Conservation (phyloP, 2,113 vertebrate genomes). For the Apus apus region DNA sequence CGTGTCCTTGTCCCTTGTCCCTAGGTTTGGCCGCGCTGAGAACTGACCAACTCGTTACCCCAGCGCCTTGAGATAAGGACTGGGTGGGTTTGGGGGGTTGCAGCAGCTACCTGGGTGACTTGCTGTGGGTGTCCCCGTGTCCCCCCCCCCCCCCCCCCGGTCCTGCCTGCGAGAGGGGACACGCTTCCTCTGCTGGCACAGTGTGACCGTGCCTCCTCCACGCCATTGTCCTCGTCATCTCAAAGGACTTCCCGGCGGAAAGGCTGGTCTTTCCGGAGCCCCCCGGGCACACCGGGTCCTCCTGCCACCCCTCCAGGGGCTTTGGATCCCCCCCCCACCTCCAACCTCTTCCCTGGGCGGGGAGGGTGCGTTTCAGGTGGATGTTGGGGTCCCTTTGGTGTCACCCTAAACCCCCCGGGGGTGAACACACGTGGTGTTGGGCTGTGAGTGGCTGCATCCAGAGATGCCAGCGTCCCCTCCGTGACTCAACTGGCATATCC, state of each 20-base stretch:
- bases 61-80: fast-evolving
- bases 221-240: background rate
- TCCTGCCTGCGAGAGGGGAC: background rate
- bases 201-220: background rate
- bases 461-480: background rate
- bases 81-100: background rate
- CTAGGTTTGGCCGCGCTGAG: background rate
- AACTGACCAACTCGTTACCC: background rate
- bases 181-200: background rate
- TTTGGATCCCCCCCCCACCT: background rate
- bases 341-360: background rate
- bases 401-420: background rate
- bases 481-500: background rate
- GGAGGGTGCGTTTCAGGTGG: no score
- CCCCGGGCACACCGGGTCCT: background rate
- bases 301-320: no score
- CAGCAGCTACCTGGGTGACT: background rate
- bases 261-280: constrained; percentile 13
- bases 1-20: no score
- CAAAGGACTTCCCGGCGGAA: background rate
- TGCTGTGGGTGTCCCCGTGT: background rate
- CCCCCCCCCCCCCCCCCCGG: no score
- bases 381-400: background rate
- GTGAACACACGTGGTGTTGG: background rate
- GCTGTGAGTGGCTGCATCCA: background rate